Base-by-base conservation (phyloP, 2,113 vertebrate genomes). In the Poeciliopsis retropinna region DNA sequence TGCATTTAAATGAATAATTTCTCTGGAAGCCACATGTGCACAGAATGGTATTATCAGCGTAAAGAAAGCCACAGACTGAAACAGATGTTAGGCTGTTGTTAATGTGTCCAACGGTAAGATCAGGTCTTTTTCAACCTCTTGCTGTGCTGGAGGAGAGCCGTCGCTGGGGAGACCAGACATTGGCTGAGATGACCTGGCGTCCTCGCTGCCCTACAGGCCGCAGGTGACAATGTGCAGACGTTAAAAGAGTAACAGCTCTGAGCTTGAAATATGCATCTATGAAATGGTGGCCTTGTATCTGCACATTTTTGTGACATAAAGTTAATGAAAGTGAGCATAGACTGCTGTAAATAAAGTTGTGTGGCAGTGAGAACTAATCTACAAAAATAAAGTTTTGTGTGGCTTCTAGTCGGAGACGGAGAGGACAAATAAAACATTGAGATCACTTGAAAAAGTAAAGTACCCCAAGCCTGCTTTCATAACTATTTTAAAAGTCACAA, bases 171-270 rank as follows among this genome's bases (percentile, higher is more conserved):
- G 80, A 79, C 79, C 81, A 89, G 90, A 88, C 81, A 88, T 88
- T 75, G 90, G 83, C 88, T 91, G 89, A 85, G 91, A 89, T 80
- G 84, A 85, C 67, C 76, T 72, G 89, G 84, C 87, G 78, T 91
- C 92, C 78, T 94, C 91, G 70, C 87, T 91, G 88, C 91, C 92
- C 92, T 94, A 90, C 77, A 79, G 31, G 87, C 78, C 89, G 79
- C 87, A 92, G 85, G 89, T 86, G 79, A 90, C 85, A 92, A 87
- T 61, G 83, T 72, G 84, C 78, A 91, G 60, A 90, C 29, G 66
- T 90, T 92, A 80, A 85, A 65, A 82, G 63, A 80, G 77, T 61
- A 81, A 67, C 25, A 73, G n/a, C 32, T 31, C 57, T 54, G 62
- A 29, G 28, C 66, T 63, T 39, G 71, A 82, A 60, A 31, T 10